Evolutionary conservation across 1,140 invertebrate genomes (phyloP), one percentile per base, ranked within the genome.

Genomic region (Aphelinus atriplicis): DNA sequence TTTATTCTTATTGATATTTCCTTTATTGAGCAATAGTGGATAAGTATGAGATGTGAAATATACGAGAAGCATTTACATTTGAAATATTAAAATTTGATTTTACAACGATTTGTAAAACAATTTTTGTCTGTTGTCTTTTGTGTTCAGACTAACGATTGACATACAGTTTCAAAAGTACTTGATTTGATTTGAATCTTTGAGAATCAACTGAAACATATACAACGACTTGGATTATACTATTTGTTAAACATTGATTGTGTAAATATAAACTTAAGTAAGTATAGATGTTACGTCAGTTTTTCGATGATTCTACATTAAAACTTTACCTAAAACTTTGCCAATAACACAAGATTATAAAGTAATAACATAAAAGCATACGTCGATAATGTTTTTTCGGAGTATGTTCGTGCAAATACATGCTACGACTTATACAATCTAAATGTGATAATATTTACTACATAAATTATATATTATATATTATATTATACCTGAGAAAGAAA

Each of bases 381-480:
- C 80, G 76, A 79, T 63, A 77, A 69, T 74, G 78, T 75, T 83
- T 83, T 81, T 79, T 84, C 84, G 82, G 72, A 71, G 46, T 56
- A 58, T 72, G 73, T 77, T 57, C 64, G 26, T 71, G 53, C 60
- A 70, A 69, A 73, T 48, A 75, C 77, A 79, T 85, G 81, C 85
- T 86, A 85, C 86, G 84, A 85, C 86, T 86, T 86, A 88, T 87
- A 88, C 86, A 88, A 88, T 88, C 86, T 88, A 85, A 88, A 88
- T 87, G 86, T 88, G 86, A 88, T 88, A 88, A 87, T 87, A 87
- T 85, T 86, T 87, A 84, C 84, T 83, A 85, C 85, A 85, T 82
- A 82, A 80, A 84, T 83, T 81, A 85, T 75, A 81, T 80, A 71
- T 66, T 26, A 26, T 26, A 26, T 26, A 26, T 26, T 26, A 26